Conservation (phyloP, 1,140 invertebrate genomes). For the Sarcophaga bullata region DNA sequence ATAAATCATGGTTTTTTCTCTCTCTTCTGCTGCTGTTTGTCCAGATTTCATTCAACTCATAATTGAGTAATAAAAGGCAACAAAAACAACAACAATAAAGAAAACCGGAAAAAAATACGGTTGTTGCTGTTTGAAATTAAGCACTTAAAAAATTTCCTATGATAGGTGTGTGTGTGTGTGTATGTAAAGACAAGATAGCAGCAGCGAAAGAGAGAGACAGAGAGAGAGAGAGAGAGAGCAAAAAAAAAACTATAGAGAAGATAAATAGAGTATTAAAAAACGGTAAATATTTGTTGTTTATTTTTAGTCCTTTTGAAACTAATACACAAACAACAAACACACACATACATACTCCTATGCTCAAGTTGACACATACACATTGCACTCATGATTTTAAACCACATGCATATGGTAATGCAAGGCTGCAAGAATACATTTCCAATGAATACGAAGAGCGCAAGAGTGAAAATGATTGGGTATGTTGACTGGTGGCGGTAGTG, state of each 20-base stretch:
- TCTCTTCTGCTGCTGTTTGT: not conserved
- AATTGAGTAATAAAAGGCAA: not conserved
- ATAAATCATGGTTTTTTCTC: slow-evolving; percentile 2
- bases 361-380: too few species aligned
- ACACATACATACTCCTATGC: too few species aligned
- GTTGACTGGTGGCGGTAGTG: too few species aligned
- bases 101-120: too few species aligned
- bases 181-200: not conserved
- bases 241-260: too few species aligned
- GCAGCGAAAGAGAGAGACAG: not conserved
- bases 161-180: not conserved
- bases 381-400: too few species aligned
- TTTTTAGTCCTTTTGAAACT: slow-evolving; percentile 6
- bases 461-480: not conserved
- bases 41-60: not conserved
- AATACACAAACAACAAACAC: not conserved
- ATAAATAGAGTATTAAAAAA: not conserved
- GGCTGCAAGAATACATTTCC: too few species aligned
- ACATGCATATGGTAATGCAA: too few species aligned
- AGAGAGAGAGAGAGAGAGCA: too few species aligned
- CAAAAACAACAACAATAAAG: not conserved
- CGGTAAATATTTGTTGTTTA: not conserved
- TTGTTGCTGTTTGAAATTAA: slow-evolving; percentile 3
- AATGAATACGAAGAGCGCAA: not conserved
- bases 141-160: slow-evolving; percentile 11